These are phyloP conservation scores for Leucosticte australis DNA, from an alignment of 2,113 vertebrate genomes.

Conservation along the genomic window DNA sequence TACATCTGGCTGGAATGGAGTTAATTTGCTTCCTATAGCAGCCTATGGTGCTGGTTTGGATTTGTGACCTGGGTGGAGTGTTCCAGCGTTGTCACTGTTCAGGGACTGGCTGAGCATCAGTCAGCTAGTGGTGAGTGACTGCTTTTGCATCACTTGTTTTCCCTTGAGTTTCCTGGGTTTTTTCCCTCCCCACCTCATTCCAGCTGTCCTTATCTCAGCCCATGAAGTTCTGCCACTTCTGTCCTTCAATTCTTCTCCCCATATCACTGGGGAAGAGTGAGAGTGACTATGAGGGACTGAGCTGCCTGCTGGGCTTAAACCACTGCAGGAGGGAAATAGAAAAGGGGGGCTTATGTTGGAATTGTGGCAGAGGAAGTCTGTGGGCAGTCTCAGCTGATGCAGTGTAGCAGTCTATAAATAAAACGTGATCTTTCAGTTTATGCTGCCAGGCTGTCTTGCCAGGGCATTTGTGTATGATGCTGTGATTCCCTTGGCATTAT, in stretches of 20 bases:
- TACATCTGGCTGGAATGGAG: background rate
- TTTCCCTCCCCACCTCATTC: background rate
- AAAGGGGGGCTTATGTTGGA: background rate
- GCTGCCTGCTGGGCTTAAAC: background rate
- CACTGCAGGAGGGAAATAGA: background rate
- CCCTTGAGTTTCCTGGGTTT: background rate
- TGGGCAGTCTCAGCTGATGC: background rate
- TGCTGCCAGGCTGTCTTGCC: background rate
- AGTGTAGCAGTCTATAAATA: background rate
- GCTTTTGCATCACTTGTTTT: background rate
- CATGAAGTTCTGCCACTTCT: background rate
- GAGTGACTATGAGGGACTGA: background rate
- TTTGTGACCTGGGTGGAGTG: background rate
- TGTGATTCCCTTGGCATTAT: background rate
- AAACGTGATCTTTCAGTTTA: background rate
- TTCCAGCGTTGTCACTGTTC: background rate
- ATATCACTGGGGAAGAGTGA: accelerated
- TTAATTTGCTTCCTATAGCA: background rate
- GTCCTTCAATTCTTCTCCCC: background rate
- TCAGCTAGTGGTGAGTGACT: background rate
- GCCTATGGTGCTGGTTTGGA: background rate
- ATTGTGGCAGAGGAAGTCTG: background rate
- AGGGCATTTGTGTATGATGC: background rate
- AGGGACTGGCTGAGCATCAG: background rate
- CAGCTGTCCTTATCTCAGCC: background rate